Evolutionary conservation across 2,113 vertebrate species (phyloP).

Genomic region (Notarius lentiginosus): DNA sequence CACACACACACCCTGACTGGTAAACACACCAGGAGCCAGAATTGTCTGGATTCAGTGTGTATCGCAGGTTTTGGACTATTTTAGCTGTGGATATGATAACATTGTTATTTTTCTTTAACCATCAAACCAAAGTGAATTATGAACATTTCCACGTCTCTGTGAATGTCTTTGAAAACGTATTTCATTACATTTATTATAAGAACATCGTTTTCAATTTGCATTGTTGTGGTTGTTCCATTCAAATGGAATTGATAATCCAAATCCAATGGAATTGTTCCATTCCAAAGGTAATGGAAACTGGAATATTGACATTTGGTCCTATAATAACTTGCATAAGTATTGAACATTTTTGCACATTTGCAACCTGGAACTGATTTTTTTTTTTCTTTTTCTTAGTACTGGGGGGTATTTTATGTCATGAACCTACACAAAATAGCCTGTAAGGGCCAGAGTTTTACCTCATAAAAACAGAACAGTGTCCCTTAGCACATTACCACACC

Average conservation of each 20-base stretch:
- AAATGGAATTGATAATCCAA: too few relatives aligned
- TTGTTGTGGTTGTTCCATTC: too few relatives aligned
- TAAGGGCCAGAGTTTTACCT: not conserved
- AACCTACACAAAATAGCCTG: not conserved
- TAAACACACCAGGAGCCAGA: constrained; percentile 64
- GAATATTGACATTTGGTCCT: not conserved
- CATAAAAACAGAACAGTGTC: not conserved
- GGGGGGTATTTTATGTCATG: not conserved
- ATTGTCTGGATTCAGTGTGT: constrained; percentile 50
- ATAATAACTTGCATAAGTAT: not conserved
- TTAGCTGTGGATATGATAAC: not conserved
- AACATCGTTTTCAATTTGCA: not conserved
- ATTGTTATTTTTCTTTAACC: not conserved
- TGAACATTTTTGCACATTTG: not conserved
- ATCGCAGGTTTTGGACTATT: constrained; percentile 3
- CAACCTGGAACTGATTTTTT: not conserved
- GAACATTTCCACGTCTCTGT: constrained; percentile 65
- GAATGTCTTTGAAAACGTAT: constrained; percentile 56
- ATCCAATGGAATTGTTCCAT: too few relatives aligned
- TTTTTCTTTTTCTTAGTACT: not conserved
- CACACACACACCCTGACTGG: constrained; percentile 57
- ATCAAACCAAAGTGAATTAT: constrained; percentile 50
- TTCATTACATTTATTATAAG: not conserved
- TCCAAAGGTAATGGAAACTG: not conserved
- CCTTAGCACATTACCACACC: not conserved